Evolutionary conservation across 2,888 invertebrate species (phyloP).

Genomic region (Melikaiella ostensackeni): DNA sequence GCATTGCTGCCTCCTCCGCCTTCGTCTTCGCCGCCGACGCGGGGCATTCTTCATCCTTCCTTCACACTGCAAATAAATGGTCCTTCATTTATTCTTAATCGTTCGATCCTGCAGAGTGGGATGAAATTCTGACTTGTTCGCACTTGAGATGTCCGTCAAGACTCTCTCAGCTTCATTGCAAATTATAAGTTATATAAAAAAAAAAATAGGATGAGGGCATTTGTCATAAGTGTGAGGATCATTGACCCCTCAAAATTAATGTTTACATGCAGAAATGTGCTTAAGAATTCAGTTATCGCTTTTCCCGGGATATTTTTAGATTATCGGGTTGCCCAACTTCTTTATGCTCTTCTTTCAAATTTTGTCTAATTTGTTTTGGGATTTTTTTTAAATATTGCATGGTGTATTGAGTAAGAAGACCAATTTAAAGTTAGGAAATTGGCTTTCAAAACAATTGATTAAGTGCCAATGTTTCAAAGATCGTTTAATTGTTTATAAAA

Average conservation of each 20-base stretch:
- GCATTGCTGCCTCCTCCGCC: conserved; percentile 63
- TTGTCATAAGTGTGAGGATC: background rate
- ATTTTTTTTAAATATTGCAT: background rate
- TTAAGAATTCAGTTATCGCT: background rate
- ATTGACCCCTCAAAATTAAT: background rate
- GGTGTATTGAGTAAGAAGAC: no score
- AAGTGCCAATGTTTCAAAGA: no score
- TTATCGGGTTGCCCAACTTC: background rate
- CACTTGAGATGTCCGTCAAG: background rate
- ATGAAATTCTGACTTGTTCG: background rate
- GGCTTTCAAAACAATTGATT: no score
- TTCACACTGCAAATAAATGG: conserved; percentile 59
- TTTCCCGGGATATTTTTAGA: background rate
- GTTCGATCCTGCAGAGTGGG: background rate
- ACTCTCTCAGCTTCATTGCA: background rate
- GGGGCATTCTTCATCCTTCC: conserved; percentile 77
- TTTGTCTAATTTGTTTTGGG: background rate
- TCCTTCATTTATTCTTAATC: conserved; percentile 28
- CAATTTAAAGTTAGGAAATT: no score
- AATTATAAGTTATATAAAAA: conserved; percentile 3
- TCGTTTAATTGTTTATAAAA: no score
- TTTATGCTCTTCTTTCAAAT: background rate
- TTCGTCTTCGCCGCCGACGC: conserved; percentile 72
- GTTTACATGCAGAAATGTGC: background rate
- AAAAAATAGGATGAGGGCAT: background rate